Evolutionary conservation across 1,140 invertebrate genomes (phyloP).

Genomic region (Solenopsis invicta): DNA sequence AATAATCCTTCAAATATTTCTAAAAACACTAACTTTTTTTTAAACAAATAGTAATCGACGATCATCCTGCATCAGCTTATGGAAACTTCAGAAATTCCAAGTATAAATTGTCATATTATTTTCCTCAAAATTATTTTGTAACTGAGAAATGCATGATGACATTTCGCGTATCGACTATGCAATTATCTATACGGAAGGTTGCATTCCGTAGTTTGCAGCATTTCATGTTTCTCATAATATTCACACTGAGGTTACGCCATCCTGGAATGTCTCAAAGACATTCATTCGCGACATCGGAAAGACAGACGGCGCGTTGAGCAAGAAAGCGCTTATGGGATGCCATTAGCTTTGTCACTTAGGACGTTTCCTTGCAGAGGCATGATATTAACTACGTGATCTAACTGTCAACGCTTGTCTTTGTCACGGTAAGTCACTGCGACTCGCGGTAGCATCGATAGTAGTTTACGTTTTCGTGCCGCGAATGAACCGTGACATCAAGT

Average conservation of each 20-base stretch:
- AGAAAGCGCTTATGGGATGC: slow-evolving; percentile 47
- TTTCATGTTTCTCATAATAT: slow-evolving; percentile 41
- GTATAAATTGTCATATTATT: slow-evolving; percentile 11
- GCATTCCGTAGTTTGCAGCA: neutral
- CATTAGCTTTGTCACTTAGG: slow-evolving; percentile 41
- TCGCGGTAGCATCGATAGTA: neutral
- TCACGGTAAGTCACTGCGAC: neutral
- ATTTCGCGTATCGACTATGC: neutral
- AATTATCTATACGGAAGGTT: slow-evolving; percentile 17
- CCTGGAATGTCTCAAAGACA: slow-evolving; percentile 44
- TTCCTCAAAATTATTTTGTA: neutral
- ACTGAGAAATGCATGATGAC: neutral
- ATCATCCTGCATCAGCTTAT: neutral
- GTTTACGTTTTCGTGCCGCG: slow-evolving; percentile 1
- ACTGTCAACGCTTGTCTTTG: slow-evolving; percentile 35
- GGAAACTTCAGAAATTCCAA: neutral
- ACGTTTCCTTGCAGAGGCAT: slow-evolving; percentile 4
- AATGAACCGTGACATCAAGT: neutral
- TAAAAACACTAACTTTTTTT: neutral
- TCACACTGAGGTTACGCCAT: slow-evolving; percentile 28
- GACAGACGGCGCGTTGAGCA: slow-evolving; percentile 26
- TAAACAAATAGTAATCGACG: neutral
- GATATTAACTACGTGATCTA: slow-evolving; percentile 49
- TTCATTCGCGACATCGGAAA: slow-evolving; percentile 34
- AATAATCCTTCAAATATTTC: neutral